Evolutionary conservation across 2,113 vertebrate genomes (phyloP).

Genomic region (Pteropus alecto): DNA sequence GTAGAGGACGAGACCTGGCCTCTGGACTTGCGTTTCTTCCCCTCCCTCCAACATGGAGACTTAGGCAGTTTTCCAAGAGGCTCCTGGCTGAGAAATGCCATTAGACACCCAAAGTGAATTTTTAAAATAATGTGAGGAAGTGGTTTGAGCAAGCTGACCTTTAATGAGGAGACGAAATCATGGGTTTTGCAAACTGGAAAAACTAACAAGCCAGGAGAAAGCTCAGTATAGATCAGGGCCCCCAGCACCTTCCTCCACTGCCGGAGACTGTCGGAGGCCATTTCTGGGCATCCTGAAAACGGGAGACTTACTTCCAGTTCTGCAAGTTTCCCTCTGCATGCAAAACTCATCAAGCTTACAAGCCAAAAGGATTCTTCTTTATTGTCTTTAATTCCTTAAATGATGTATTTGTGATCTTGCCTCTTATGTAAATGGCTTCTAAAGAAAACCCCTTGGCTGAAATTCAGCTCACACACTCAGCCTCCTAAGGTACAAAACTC

Average conservation of each 20-base stretch:
- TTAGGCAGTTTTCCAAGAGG: not conserved
- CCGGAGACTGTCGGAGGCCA: rapidly evolving
- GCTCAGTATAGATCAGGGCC: not conserved
- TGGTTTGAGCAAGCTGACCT: constrained; percentile 45
- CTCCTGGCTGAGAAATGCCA: constrained; percentile 41
- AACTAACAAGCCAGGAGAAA: not conserved
- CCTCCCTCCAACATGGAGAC: not conserved
- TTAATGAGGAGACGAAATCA: constrained; percentile 59
- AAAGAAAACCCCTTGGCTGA: not conserved
- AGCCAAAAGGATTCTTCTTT: not conserved
- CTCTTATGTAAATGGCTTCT: not conserved
- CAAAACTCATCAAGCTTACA: not conserved
- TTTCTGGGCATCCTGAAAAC: not conserved
- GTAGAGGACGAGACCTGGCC: not conserved
- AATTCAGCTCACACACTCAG: not conserved
- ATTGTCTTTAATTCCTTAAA: not conserved
- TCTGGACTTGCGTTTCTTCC: not conserved
- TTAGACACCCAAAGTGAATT: not conserved
- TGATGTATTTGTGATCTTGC: not conserved
- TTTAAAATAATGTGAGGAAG: constrained; percentile 21
- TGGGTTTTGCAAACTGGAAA: constrained; percentile 55
- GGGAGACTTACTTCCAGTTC: not conserved
- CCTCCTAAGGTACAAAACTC: not conserved
- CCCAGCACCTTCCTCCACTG: not conserved
- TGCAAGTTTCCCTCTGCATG: not conserved